Evolutionary conservation across 1,140 invertebrate species (phyloP).

Genomic region (Papilio machaon): DNA sequence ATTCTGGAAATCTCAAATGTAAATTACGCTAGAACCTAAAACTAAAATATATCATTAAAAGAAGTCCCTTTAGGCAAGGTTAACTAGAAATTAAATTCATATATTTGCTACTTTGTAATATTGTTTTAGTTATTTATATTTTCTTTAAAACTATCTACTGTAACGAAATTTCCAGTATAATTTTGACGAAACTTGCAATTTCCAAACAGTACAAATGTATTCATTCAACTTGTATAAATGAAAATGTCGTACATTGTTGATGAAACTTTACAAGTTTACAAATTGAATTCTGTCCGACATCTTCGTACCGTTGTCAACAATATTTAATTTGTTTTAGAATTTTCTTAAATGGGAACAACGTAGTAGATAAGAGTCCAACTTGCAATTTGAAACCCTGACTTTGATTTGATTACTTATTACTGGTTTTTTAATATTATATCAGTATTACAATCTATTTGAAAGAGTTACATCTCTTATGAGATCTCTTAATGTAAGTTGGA

Average conservation of each 20-base stretch:
- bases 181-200: not conserved
- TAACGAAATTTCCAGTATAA: not conserved
- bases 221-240: slow-evolving; percentile 12
- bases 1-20: too few relatives aligned
- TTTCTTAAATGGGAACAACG: not conserved
- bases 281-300: slow-evolving; percentile 4
- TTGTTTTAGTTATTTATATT: not conserved
- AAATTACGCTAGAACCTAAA: too few relatives aligned
- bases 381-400: not conserved
- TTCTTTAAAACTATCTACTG: not conserved
- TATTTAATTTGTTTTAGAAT: slow-evolving; percentile 9
- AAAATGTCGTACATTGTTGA: slow-evolving; percentile 8
- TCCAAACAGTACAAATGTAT: not conserved
- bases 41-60: too few relatives aligned
- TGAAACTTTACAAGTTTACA: not conserved
- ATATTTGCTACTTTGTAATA: too few relatives aligned
- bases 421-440: not conserved
- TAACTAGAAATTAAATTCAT: too few relatives aligned
- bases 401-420: not conserved
- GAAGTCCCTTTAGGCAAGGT: too few relatives aligned
- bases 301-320: slow-evolving; percentile 3
- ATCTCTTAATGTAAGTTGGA: too few relatives aligned
- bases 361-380: not conserved
- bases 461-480: too few relatives aligned
- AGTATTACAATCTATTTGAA: too few relatives aligned